Conservation (phyloP, 2,888 invertebrate species). For the Asteroscopus sphinx region DNA sequence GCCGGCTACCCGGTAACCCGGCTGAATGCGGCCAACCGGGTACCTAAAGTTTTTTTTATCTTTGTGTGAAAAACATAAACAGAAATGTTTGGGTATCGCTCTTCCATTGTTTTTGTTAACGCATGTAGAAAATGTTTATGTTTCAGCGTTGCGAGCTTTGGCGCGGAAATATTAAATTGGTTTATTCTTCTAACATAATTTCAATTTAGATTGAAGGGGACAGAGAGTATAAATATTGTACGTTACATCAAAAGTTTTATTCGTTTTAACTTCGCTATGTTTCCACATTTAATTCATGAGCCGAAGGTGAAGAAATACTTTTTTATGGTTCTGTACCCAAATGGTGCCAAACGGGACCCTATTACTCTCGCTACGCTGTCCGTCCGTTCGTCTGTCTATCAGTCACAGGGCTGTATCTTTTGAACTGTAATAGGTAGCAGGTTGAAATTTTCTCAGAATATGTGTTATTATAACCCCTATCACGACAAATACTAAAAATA, state of each 20-base stretch:
- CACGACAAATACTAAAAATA: no score
- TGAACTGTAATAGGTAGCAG: no score
- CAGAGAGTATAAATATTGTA: conserved; percentile 18
- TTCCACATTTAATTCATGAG: conserved; percentile 31
- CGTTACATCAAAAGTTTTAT: conserved; percentile 21
- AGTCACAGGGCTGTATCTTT: no score
- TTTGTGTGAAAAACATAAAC: conserved; percentile 79
- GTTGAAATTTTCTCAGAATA: no score
- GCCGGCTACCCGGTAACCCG: conserved; percentile 64
- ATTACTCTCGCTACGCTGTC: no score
- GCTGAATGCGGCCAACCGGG: conserved; percentile 75
- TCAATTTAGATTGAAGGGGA: conserved; percentile 32
- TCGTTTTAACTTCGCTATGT: conserved; percentile 27
- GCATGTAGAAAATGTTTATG: conserved; percentile 72
- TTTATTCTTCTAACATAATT: conserved; percentile 46
- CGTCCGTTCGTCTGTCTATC: no score
- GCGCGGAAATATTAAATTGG: conserved; percentile 60
- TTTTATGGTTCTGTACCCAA: no score
- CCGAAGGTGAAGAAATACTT: conserved; percentile 37
- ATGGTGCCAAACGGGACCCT: no score
- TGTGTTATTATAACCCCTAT: no score
- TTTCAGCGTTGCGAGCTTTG: conserved; percentile 50
- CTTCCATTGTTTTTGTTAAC: conserved; percentile 78
- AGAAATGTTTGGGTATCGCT: conserved; percentile 79
- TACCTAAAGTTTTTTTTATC: conserved; percentile 68